These are phyloP conservation scores for Lampropteryx suffumata DNA, from an alignment of 2,888 invertebrate species.

Conservation along the genomic window DNA sequence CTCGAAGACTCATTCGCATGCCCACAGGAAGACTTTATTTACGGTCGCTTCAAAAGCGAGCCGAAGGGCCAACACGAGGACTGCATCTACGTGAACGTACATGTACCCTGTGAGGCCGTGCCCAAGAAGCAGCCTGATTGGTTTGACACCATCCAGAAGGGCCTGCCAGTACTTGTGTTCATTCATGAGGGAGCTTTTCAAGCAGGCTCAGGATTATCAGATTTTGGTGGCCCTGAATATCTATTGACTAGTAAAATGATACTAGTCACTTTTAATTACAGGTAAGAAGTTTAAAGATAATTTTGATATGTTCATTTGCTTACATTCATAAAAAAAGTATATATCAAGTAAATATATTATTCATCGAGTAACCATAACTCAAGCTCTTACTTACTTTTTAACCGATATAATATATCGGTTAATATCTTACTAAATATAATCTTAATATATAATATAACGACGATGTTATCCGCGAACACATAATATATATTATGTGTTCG, in stretches of 20 bases:
- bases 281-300: too few relatives aligned
- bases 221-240: slow-evolving; percentile 36
- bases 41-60: slow-evolving; percentile 27
- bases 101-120: neutral
- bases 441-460: too few relatives aligned
- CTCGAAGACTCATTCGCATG: slow-evolving; percentile 80
- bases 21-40: slow-evolving; percentile 70
- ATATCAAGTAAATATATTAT: too few relatives aligned
- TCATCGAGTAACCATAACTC: too few relatives aligned
- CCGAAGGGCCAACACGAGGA: slow-evolving; percentile 41
- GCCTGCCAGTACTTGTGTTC: slow-evolving; percentile 27
- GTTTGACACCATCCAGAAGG: neutral
- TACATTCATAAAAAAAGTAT: too few relatives aligned
- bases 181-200: slow-evolving; percentile 28
- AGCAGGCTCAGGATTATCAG: slow-evolving; percentile 25
- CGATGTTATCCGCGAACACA: too few relatives aligned
- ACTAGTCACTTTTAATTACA: slow-evolving; percentile 64
- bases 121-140: too few relatives aligned
- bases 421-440: too few relatives aligned
- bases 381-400: too few relatives aligned
- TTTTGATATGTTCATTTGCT: too few relatives aligned
- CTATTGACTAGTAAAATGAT: slow-evolving; percentile 41
- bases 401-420: too few relatives aligned
- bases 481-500: too few relatives aligned
- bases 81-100: slow-evolving; percentile 46